A percentile compares a stretch with the other conserved stretches of the same genome.
Conservation (phyloP, 2,888 invertebrate genomes). For the Dione juno region DNA sequence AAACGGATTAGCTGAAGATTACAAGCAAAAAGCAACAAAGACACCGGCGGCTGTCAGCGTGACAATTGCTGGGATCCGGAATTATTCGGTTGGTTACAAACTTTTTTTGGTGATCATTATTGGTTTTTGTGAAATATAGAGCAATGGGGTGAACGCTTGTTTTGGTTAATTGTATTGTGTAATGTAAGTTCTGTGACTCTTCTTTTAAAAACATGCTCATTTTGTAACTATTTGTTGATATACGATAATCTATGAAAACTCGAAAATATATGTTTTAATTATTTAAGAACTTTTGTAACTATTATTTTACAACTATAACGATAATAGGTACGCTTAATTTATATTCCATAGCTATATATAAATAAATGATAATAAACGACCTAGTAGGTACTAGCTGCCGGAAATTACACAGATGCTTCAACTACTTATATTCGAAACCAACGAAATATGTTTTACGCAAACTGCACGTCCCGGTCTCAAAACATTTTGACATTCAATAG, state of each 20-base stretch:
- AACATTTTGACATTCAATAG: constrained; percentile 46
- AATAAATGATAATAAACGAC: not conserved
- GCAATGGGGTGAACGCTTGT: constrained; percentile 49
- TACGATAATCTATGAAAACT: no score
- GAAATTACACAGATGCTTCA: constrained; percentile 34
- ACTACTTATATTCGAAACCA: constrained; percentile 20
- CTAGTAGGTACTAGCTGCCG: constrained; percentile 11
- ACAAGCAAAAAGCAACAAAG: constrained; percentile 77
- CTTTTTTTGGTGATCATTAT: constrained; percentile 60
- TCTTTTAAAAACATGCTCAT: not conserved
- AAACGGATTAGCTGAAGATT: constrained; percentile 82
- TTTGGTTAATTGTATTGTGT: constrained; percentile 25
- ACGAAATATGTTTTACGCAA: constrained; percentile 25
- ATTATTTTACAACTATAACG: no score
- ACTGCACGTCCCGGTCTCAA: constrained; percentile 34
- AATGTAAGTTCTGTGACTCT: not conserved
- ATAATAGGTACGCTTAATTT: not conserved
- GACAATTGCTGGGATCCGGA: constrained; percentile 75
- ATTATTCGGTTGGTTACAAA: constrained; percentile 72
- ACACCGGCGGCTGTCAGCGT: constrained; percentile 77
- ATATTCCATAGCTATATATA: not conserved
- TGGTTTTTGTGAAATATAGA: constrained; percentile 58
- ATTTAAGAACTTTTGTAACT: not conserved
- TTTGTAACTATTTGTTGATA: no score
- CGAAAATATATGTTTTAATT: not conserved